phyloP scores from a whole-genome alignment of 1,140 invertebrate species.

The Oscheius sp. region DNA sequence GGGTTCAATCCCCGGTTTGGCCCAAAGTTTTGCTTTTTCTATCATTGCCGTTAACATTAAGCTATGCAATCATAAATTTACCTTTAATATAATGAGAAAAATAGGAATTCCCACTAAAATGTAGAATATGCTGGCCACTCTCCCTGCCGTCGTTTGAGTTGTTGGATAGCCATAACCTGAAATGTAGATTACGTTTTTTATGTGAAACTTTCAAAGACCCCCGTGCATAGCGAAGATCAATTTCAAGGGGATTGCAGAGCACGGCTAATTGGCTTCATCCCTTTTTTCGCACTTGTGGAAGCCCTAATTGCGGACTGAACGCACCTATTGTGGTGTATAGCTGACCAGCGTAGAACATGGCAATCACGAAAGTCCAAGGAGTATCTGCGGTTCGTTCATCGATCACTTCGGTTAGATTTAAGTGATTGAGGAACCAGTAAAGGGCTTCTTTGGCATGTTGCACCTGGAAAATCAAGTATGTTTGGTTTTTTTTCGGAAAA shows the following conservation, averaged over 20 bases:
- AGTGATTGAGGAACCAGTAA: slow-evolving; percentile 54
- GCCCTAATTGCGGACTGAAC: neutral
- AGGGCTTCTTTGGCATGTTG: slow-evolving; percentile 56
- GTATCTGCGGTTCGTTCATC: slow-evolving; percentile 40
- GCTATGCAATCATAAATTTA: neutral
- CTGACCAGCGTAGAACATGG: slow-evolving; percentile 60
- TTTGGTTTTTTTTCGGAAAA: no score
- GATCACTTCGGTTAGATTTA: slow-evolving; percentile 56
- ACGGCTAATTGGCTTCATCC: slow-evolving; percentile 24
- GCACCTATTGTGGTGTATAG: slow-evolving; percentile 59
- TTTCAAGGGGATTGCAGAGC: no score
- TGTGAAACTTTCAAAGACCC: slow-evolving; percentile 12
- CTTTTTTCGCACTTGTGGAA: slow-evolving; percentile 9
- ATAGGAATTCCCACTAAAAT: slow-evolving; percentile 59
- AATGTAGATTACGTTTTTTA: slow-evolving; percentile 43
- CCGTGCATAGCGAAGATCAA: no score
- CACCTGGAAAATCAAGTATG: slow-evolving; percentile 18
- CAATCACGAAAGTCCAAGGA: slow-evolving; percentile 56
- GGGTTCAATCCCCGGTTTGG: slow-evolving; percentile 45
- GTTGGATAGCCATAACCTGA: slow-evolving; percentile 55
- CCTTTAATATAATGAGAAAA: slow-evolving; percentile 55
- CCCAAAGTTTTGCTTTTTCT: neutral
- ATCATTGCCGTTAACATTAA: no score
- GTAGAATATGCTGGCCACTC: slow-evolving; percentile 54
- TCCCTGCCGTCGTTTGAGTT: slow-evolving; percentile 49